phyloP scores from a whole-genome alignment of 2,797 vertebrate species.

The Bothrops alternatus region DNA sequence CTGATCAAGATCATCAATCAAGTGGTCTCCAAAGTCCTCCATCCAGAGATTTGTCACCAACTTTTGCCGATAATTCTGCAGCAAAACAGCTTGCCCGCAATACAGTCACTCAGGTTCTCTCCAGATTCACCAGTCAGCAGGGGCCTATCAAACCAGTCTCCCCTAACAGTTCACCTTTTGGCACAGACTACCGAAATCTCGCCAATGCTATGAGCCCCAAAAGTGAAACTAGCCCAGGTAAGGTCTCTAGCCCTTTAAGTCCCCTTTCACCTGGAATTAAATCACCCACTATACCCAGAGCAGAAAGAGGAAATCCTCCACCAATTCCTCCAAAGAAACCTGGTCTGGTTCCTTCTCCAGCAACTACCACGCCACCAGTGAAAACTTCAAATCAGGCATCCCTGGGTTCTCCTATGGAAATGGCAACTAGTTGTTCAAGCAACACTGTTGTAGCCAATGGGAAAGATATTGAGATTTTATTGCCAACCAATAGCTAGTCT shows the following conservation, averaged over 20 bases:
- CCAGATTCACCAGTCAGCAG: slow-evolving; percentile 93
- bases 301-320: slow-evolving; percentile 84
- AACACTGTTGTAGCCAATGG: slow-evolving; percentile 77
- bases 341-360: slow-evolving; percentile 83
- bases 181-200: slow-evolving; percentile 93
- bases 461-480: slow-evolving; percentile 87
- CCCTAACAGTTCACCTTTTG: slow-evolving; percentile 92
- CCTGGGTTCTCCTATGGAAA: slow-evolving; percentile 73
- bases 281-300: slow-evolving; percentile 86
- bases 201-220: slow-evolving; percentile 75
- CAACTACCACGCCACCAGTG: slow-evolving; percentile 72
- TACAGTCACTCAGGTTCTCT: slow-evolving; percentile 97
- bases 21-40: slow-evolving; percentile 79
- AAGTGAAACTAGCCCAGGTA: slow-evolving; percentile 72
- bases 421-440: slow-evolving; percentile 79
- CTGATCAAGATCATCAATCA: slow-evolving; percentile 86
- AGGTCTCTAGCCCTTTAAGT: slow-evolving; percentile 75
- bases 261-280: slow-evolving; percentile 85
- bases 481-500: slow-evolving; percentile 88
- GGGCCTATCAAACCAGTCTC: slow-evolving; percentile 80
- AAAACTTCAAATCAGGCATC: slow-evolving; percentile 64
- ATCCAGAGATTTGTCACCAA: slow-evolving; percentile 90
- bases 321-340: slow-evolving; percentile 91
- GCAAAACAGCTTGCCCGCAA: slow-evolving; percentile 97
- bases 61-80: slow-evolving; percentile 82